Evolutionary conservation across 2,113 vertebrate genomes (phyloP), one percentile per base, ranked within the genome.

Genomic region (Antechinus flavipes): DNA sequence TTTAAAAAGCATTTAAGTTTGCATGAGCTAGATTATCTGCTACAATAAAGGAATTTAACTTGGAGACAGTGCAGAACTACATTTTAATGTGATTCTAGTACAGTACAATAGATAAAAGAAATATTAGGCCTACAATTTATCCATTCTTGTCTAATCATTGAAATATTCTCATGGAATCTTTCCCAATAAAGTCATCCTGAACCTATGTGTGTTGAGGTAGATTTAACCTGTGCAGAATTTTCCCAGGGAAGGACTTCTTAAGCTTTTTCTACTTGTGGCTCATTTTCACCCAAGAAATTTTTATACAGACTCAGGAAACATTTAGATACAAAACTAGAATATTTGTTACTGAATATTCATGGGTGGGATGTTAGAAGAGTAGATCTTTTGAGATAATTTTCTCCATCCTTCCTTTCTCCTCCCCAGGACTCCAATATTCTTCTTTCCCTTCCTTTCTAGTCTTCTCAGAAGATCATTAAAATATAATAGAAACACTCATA

Each of bases 1-100:
- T 84, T 84, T 54, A 94, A 58, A 26, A 53, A 84, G 76, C 25
- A 91, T 16, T 94, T 94, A 91, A 91, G 4, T 91, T 84, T 22
- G 16, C 35, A 42, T 84, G 16, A 76, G 6, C 19, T n/a, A 76
- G 42, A 90, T 90, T 14, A 54, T 49, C 8, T 56, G 0, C 94
- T 93, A 89, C 61, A 93, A 16, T n/a, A 30, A 89, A 91, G 23
- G 53, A 58, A 91, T 47, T 7, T 54, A 25, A 22, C 54, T 16
- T 50, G 10, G 49, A 91, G 54, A 61, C 6, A 42, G 16, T n/a
- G 2, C 68, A 68, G 30, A 35, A 35, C 16, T 22, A 84, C 35
- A 19, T 84, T 84, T n/a, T 42, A 7, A 84, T 42, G 19, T 42
- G 2, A 42, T 23, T 84, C n/a, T 42, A 42, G 23, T 84, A 42